Evolutionary conservation across 2,113 vertebrate genomes (phyloP).

Genomic region (Neolamprologus falcicula): DNA sequence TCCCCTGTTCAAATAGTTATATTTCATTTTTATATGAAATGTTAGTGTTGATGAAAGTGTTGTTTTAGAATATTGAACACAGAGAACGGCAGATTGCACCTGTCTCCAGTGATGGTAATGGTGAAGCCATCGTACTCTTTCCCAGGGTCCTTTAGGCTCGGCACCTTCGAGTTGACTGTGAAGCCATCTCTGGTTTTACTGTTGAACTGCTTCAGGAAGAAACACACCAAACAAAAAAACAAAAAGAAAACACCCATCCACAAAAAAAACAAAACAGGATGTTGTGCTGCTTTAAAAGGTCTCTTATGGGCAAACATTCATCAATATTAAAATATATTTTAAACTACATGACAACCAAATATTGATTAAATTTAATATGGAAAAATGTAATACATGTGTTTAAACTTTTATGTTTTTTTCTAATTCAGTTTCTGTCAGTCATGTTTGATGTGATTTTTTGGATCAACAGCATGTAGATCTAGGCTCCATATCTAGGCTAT

Average conservation of each 20-base stretch:
- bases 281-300: neutral
- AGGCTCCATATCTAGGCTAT: neutral
- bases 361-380: neutral
- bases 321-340: neutral
- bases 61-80: neutral
- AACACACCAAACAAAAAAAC: conserved; percentile 1
- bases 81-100: conserved; percentile 57
- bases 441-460: neutral
- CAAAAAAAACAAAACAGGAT: neutral
- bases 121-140: conserved; percentile 96
- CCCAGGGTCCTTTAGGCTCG: conserved; percentile 86
- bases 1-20: neutral
- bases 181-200: conserved; percentile 99
- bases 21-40: neutral
- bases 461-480: neutral
- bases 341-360: neutral
- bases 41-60: neutral
- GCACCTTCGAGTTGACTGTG: conserved; percentile 96
- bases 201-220: conserved; percentile 91
- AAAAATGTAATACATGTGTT: neutral
- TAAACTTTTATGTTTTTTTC: neutral
- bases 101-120: conserved; percentile 96
- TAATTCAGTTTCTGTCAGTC: neutral
- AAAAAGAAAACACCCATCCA: neutral
- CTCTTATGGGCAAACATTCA: neutral